A percentile compares a stretch with the other conserved stretches of the same genome.
Conservation (phyloP, 1,140 invertebrate species). For the Penaeus indicus region DNA sequence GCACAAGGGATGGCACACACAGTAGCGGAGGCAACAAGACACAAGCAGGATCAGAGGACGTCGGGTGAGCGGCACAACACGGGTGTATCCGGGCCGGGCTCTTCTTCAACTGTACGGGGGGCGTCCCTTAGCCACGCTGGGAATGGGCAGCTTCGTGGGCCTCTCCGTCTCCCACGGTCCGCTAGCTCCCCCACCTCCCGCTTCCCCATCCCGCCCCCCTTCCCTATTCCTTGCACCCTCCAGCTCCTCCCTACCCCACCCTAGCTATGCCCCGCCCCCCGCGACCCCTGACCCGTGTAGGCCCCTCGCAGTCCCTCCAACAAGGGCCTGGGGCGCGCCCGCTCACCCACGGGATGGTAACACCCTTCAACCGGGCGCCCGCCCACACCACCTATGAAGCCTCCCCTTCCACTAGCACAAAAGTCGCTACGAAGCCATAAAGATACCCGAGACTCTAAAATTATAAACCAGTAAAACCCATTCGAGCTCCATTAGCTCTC, state of each 20-base stretch:
- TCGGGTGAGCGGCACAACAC: slow-evolving; percentile 10
- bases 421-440: too few relatives aligned
- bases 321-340: background rate
- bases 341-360: background rate
- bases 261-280: slow-evolving; percentile 1
- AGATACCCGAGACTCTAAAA: too few relatives aligned
- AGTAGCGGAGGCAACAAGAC: too few relatives aligned
- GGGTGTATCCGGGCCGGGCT: slow-evolving; percentile 13
- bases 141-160: slow-evolving; percentile 17
- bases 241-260: slow-evolving; percentile 3
- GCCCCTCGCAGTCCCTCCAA: slow-evolving; percentile 15
- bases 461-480: too few relatives aligned
- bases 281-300: background rate
- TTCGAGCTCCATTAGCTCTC: too few relatives aligned
- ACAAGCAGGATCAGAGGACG: background rate
- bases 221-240: background rate
- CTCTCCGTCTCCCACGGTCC: slow-evolving; percentile 31
- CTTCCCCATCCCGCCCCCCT: background rate
- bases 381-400: background rate
- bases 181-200: background rate
- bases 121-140: slow-evolving; percentile 12
- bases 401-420: too few relatives aligned
- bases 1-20: too few relatives aligned
- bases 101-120: slow-evolving; percentile 27
- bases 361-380: background rate